phyloP scores from a whole-genome alignment of 2,888 invertebrate genomes.

The Apodemia zela region DNA sequence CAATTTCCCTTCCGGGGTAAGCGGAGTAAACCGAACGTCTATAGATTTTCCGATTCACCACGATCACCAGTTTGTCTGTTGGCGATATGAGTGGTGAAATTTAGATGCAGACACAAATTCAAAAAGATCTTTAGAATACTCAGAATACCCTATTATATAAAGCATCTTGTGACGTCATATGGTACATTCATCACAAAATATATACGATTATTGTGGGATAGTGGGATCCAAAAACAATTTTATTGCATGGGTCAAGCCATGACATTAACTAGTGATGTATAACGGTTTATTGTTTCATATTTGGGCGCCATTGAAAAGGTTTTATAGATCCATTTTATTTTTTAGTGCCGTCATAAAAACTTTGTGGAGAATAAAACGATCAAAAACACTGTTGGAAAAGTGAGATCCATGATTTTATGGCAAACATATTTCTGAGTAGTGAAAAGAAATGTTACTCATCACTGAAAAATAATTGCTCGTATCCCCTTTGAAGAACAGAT shows the following conservation, averaged over 20 bases:
- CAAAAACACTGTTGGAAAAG: slow-evolving; percentile 4
- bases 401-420: slow-evolving; percentile 10
- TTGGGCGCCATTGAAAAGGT: slow-evolving; percentile 13
- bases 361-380: slow-evolving; percentile 5
- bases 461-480: neutral
- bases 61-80: too few species aligned
- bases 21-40: too few species aligned
- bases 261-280: slow-evolving; percentile 6
- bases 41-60: too few species aligned
- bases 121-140: too few species aligned
- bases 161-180: too few species aligned
- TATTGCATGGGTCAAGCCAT: slow-evolving; percentile 2
- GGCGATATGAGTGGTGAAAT: too few species aligned
- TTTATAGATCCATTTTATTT: slow-evolving; percentile 12
- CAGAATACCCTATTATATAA: too few species aligned
- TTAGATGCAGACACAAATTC: too few species aligned
- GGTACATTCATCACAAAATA: neutral
- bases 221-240: neutral
- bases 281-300: slow-evolving; percentile 17
- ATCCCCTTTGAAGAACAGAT: too few species aligned
- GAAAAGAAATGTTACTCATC: neutral
- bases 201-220: neutral
- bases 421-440: neutral
- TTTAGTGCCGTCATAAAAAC: slow-evolving; percentile 11
- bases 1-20: too few species aligned